Conservation (phyloP, 2,888 invertebrate genomes). For the Leptarthrus brevirostris region DNA sequence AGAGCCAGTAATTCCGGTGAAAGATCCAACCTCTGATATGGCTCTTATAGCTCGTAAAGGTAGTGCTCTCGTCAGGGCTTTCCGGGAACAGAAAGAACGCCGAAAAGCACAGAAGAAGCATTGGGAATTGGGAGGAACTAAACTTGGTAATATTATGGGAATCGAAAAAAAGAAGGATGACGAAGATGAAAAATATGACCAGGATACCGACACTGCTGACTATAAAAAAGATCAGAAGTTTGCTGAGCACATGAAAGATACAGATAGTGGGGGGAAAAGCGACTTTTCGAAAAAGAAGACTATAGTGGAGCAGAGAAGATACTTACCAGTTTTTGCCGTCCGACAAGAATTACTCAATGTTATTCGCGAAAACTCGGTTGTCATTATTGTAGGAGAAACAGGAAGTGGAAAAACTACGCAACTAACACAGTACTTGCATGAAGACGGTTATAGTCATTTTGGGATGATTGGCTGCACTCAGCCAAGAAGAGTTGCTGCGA, state of each 20-base stretch:
- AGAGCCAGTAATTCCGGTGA: slow-evolving; percentile 96
- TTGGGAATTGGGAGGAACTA: slow-evolving; percentile 98
- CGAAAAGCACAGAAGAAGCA: slow-evolving; percentile 97
- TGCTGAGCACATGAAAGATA: slow-evolving; percentile 90
- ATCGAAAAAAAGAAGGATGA: slow-evolving; percentile 85
- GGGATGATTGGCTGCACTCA: slow-evolving; percentile 99
- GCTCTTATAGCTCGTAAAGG: slow-evolving; percentile 96
- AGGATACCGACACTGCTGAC: slow-evolving; percentile 80
- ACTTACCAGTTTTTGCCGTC: slow-evolving; percentile 94
- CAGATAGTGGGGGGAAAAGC: slow-evolving; percentile 73
- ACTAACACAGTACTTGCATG: slow-evolving; percentile 95
- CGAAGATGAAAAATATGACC: slow-evolving; percentile 74
- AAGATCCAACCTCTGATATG: slow-evolving; percentile 98
- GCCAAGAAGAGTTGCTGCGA: slow-evolving; percentile 96
- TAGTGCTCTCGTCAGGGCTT: slow-evolving; percentile 87
- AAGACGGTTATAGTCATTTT: slow-evolving; percentile 92
- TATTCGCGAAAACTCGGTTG: slow-evolving; percentile 91
- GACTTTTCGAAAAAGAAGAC: slow-evolving; percentile 90
- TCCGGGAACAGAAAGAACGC: slow-evolving; percentile 96
- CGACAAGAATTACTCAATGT: slow-evolving; percentile 92
- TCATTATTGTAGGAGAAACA: slow-evolving; percentile 86
- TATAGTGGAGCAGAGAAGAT: slow-evolving; percentile 88
- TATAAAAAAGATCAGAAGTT: slow-evolving; percentile 96
- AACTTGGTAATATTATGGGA: slow-evolving; percentile 90
- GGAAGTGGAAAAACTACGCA: slow-evolving; percentile 89